These are phyloP conservation scores for Galleria mellonella DNA, from an alignment of 1,140 invertebrate species.

Conservation along the genomic window DNA sequence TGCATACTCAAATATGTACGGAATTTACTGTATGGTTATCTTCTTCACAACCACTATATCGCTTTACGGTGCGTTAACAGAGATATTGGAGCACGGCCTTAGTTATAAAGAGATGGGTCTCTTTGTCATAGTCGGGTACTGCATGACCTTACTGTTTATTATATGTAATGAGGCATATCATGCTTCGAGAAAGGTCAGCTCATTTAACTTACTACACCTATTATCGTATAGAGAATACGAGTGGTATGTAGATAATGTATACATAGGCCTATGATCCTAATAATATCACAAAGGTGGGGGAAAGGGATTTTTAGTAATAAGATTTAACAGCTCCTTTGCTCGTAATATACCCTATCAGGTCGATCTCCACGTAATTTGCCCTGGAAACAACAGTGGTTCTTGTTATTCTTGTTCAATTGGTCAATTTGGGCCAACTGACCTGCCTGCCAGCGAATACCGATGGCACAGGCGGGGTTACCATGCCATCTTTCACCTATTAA, in stretches of 20 bases:
- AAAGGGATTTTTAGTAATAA: too few relatives aligned
- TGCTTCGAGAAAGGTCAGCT: conserved; percentile 74
- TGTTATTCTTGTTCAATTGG: too few relatives aligned
- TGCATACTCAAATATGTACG: conserved; percentile 83
- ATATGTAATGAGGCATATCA: conserved; percentile 82
- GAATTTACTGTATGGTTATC: conserved; percentile 80
- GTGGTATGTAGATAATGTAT: not conserved
- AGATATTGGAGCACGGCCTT: conserved; percentile 80
- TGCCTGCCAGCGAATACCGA: too few relatives aligned
- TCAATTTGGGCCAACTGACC: too few relatives aligned
- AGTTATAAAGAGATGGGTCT: conserved; percentile 81
- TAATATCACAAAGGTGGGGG: too few relatives aligned
- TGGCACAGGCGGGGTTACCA: too few relatives aligned
- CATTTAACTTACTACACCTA: not conserved
- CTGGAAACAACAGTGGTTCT: too few relatives aligned
- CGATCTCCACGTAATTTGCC: too few relatives aligned
- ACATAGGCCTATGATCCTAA: too few relatives aligned
- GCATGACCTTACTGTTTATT: conserved; percentile 79
- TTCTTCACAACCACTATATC: conserved; percentile 82
- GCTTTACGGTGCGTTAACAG: conserved; percentile 79
- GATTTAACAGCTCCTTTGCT: too few relatives aligned
- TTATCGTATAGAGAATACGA: not conserved
- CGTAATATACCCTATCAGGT: too few relatives aligned
- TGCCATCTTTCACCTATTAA: too few relatives aligned
- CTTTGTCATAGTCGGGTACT: conserved; percentile 80